These are phyloP conservation scores for Colletes collaris DNA, from an alignment of 2,888 invertebrate genomes.

Conservation along the genomic window DNA sequence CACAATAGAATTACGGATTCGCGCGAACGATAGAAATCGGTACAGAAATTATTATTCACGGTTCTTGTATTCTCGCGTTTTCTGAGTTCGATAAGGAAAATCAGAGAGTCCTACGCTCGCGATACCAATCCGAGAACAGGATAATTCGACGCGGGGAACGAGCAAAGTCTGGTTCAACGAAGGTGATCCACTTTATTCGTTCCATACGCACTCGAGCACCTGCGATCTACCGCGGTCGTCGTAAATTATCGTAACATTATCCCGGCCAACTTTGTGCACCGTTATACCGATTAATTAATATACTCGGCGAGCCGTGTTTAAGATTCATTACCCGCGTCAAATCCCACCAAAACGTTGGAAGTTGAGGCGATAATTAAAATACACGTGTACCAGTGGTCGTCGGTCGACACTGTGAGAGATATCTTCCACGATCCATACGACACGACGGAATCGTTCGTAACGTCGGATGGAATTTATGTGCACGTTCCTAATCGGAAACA, in stretches of 20 bases:
- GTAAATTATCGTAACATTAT: conserved; percentile 45
- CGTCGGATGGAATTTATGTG: too few relatives aligned
- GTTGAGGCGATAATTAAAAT: conserved; percentile 26
- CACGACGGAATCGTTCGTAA: too few relatives aligned
- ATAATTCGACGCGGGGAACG: conserved; percentile 38
- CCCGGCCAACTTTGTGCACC: conserved; percentile 21
- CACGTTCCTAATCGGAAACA: background rate
- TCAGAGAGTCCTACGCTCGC: conserved; percentile 18
- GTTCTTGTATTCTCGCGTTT: conserved; percentile 9
- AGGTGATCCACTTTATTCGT: conserved; percentile 62
- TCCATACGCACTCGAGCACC: conserved; percentile 1
- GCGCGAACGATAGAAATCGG: too few relatives aligned
- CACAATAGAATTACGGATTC: too few relatives aligned
- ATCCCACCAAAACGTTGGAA: conserved; percentile 20
- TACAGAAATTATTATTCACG: too few relatives aligned
- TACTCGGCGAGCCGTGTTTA: conserved; percentile 2
- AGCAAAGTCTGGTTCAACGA: conserved; percentile 25
- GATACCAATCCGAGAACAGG: conserved; percentile 42
- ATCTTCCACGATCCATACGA: background rate
- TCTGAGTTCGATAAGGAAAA: conserved; percentile 31
- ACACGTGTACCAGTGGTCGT: background rate
- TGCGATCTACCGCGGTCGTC: conserved; percentile 15
- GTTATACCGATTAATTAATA: conserved; percentile 56
- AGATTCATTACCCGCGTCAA: conserved; percentile 25
- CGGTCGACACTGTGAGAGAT: background rate